Percentiles rank a stretch among this genome's conserved stretches.
These are phyloP conservation scores for Stichodactyla helianthus DNA, from an alignment of 64 coral and sea anemone species.

Conservation along the genomic window DNA sequence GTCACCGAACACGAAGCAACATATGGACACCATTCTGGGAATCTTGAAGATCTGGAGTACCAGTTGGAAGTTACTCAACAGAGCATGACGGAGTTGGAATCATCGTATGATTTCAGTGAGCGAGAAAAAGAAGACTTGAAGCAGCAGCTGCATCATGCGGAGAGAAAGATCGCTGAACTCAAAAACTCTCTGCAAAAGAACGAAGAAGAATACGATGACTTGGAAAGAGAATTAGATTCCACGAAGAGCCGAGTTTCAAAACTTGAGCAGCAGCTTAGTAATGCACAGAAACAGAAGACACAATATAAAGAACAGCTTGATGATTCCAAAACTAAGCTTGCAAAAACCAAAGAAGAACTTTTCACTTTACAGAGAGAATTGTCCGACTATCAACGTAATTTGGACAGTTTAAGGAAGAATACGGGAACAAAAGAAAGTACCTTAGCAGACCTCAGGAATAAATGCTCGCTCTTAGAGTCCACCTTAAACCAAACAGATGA, in stretches of 20 bases:
- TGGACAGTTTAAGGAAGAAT: conserved; percentile 63
- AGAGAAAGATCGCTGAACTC: conserved; percentile 71
- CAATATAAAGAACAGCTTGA: conserved; percentile 83
- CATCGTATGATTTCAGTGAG: conserved; percentile 70
- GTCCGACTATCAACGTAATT: conserved; percentile 63
- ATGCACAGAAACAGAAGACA: conserved; percentile 55
- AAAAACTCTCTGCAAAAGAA: conserved; percentile 72
- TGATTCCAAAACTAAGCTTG: conserved; percentile 66
- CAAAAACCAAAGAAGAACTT: conserved; percentile 66
- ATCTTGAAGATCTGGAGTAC: conserved; percentile 61
- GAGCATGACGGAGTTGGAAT: conserved; percentile 77
- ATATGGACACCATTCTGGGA: conserved; percentile 49
- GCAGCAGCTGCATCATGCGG: conserved; percentile 74
- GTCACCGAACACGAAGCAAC: conserved; percentile 69
- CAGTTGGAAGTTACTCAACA: conserved; percentile 64
- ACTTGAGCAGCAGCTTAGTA: conserved; percentile 65
- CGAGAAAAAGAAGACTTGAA: conserved; percentile 87
- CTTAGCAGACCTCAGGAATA: conserved; percentile 50
- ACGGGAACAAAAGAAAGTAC: conserved; percentile 39
- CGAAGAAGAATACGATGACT: conserved; percentile 86
- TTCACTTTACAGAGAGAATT: conserved; percentile 60
- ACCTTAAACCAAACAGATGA: conserved; percentile 42
- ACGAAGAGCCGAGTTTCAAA: conserved; percentile 52
- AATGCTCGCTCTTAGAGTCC: conserved; percentile 45
- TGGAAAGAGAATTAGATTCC: conserved; percentile 63